These are phyloP conservation scores for Coryphaenoides rupestris DNA, from an alignment of 2,113 vertebrate genomes.

Conservation along the genomic window DNA sequence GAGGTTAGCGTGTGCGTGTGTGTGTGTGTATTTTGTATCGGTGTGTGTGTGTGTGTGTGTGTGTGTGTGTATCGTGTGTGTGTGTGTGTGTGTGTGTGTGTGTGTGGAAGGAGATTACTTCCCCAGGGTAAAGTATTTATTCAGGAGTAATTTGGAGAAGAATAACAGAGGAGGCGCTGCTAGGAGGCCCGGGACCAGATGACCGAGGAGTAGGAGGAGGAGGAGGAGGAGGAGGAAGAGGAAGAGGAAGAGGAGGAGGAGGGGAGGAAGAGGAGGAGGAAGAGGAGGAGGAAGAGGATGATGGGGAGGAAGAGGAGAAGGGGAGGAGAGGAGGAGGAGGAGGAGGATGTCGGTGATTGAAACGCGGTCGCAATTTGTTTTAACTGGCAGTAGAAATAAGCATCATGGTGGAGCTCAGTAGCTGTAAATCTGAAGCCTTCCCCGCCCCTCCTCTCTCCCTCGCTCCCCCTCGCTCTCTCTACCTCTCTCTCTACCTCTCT, in stretches of 20 bases:
- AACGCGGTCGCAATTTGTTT: slow-evolving; percentile 73
- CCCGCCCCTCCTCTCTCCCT: neutral
- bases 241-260: too few species aligned
- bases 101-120: slow-evolving; percentile 49
- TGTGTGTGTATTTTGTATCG: too few species aligned
- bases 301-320: too few species aligned
- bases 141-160: slow-evolving; percentile 60
- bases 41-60: neutral
- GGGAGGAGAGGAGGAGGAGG: too few species aligned
- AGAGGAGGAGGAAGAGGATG: too few species aligned
- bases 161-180: slow-evolving; percentile 58
- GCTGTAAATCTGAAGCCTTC: slow-evolving; percentile 67
- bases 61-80: slow-evolving; percentile 12
- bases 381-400: slow-evolving; percentile 75
- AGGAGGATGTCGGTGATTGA: slow-evolving; percentile 63
- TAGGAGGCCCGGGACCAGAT: slow-evolving; percentile 38
- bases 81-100: slow-evolving; percentile 33
- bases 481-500: slow-evolving; percentile 15
- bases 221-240: too few species aligned
- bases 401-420: slow-evolving; percentile 60
- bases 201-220: too few species aligned
- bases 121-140: slow-evolving; percentile 66
- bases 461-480: too few species aligned
- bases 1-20: too few species aligned
- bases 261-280: too few species aligned